These are phyloP conservation scores for Dipodomys spectabilis DNA, from an alignment of 2,113 vertebrate genomes.

Conservation along the genomic window DNA sequence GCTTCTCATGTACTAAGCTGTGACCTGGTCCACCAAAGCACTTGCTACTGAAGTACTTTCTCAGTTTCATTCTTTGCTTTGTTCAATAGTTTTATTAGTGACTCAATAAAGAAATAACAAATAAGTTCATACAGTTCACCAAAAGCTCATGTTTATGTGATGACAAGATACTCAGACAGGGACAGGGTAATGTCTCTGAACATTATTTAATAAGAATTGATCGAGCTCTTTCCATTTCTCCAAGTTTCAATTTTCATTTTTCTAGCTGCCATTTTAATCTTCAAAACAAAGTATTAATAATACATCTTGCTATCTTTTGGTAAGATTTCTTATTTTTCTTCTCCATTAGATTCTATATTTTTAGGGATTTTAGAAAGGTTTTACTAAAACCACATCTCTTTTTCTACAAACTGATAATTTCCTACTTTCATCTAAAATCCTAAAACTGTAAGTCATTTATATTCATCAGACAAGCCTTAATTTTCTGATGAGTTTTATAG, in stretches of 20 bases:
- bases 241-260: not conserved
- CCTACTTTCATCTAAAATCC: not conserved
- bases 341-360: not conserved
- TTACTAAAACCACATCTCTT: not conserved
- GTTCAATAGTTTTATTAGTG: not conserved
- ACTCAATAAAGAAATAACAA: not conserved
- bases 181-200: not conserved
- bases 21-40: too few species aligned
- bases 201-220: not conserved
- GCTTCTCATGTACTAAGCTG: too few species aligned
- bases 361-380: not conserved
- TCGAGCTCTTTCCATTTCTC: not conserved
- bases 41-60: too few species aligned
- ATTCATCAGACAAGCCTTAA: not conserved
- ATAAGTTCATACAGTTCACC: not conserved
- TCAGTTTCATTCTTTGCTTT: not conserved
- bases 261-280: not conserved
- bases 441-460: not conserved
- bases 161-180: not conserved
- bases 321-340: not conserved
- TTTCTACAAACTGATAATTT: not conserved
- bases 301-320: not conserved
- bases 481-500: not conserved
- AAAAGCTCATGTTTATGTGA: not conserved
- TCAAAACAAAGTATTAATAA: not conserved